Evolutionary conservation across 1,140 invertebrate genomes (phyloP).

Genomic region (Drosophila arizonae): DNA sequence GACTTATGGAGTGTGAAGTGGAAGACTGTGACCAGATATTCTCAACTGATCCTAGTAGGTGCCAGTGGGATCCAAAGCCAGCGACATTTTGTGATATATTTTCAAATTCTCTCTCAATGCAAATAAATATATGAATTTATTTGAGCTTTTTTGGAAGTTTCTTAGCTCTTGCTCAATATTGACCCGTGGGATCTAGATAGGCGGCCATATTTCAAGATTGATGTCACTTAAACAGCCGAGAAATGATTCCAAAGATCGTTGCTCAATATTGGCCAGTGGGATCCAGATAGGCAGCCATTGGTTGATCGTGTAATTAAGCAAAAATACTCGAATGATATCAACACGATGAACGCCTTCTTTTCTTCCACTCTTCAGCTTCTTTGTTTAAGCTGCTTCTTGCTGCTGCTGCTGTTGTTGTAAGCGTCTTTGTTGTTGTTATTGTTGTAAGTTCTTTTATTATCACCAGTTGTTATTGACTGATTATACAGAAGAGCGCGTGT

Average conservation of each 20-base stretch:
- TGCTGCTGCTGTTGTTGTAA: conserved; percentile 31
- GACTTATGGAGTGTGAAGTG: not conserved
- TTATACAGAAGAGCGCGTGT: conserved; percentile 67
- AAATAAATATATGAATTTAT: not conserved
- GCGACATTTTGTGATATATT: conserved; percentile 62
- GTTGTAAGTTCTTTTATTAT: conserved; percentile 82
- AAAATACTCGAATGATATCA: conserved; percentile 71
- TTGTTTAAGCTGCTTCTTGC: conserved; percentile 54
- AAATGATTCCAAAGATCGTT: not conserved
- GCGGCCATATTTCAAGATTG: conserved; percentile 45
- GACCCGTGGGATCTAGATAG: conserved; percentile 78
- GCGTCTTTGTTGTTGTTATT: conserved; percentile 38
- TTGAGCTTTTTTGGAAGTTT: not conserved
- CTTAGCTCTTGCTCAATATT: conserved; percentile 56
- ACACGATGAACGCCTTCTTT: conserved; percentile 30
- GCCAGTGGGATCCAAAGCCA: conserved; percentile 78
- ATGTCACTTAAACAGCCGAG: not conserved
- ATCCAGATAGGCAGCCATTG: conserved; percentile 72
- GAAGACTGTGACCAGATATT: not conserved
- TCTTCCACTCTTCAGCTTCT: conserved; percentile 41
- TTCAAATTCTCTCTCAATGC: not conserved
- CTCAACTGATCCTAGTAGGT: conserved; percentile 60
- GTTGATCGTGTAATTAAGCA: conserved; percentile 48
- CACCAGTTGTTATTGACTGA: conserved; percentile 69
- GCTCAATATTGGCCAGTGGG: conserved; percentile 78